Base-by-base conservation (phyloP, 2,113 vertebrate species). In the Lonchura striata region DNA sequence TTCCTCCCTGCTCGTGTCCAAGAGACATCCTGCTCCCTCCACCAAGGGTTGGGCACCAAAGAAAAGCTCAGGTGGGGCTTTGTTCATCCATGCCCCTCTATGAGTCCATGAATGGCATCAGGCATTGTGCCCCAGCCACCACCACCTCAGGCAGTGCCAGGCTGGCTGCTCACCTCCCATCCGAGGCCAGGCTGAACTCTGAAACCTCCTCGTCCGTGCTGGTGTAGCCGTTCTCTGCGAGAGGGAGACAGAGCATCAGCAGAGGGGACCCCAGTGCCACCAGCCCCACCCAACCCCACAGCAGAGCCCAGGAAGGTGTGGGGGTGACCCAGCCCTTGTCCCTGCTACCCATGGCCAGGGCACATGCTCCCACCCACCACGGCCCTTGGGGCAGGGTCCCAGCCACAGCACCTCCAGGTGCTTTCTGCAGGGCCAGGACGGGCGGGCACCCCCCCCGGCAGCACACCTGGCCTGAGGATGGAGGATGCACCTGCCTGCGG, bases 141-240 rank as follows among this genome's bases (percentile, higher is more conserved):
- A 30, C 11, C 27, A 64, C 37, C 22, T 53, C 28, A 57, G 66
- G 19, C 65, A 59, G 59, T 2, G 9, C 46, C 35, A 16, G 44
- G 37, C 44, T 82, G 69, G 61, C 22, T 7, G 39, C 98, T 98
- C 89, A 99, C 99, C 99, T 99, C 88, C 98, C 98, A 61, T 99
- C 99, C 5, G 99, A 99, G 28, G 98, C 98, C 96, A 98, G 98
- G 97, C 98, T 99, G 97, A 99, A 98, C 96, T 99, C 99, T 0
- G 99, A 99, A 8, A 98, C 97, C 79, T 99, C 99, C 78, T 99
- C 99, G 0, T 99, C 99, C 0, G 99, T 99, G 97, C 99, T 99
- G 78, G 97, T 97, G 7, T 99, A 99, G 74, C 99, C 99, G 0
- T 99, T 99, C 95, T 99, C 99, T 99, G 97, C 14, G 56, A 42